Evolutionary conservation across 2,888 invertebrate species (phyloP).

Genomic region (Spodoptera picta): DNA sequence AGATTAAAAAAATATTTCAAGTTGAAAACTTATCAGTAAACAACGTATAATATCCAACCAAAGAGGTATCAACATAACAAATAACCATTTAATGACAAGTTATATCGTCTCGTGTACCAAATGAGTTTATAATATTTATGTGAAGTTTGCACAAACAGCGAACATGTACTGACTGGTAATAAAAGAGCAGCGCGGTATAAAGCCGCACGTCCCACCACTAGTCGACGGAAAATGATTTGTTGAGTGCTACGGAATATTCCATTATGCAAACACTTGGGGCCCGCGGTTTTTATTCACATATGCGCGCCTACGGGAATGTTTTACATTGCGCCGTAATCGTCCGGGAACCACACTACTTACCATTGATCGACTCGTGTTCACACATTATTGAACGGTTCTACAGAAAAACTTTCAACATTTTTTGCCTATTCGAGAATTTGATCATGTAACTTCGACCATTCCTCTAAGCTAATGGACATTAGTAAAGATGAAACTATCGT

Average conservation of each 20-base stretch:
- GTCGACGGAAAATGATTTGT: constrained; percentile 65
- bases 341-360: constrained; percentile 5
- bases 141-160: no score
- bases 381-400: not conserved
- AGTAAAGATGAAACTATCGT: no score
- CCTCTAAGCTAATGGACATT: no score
- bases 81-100: no score
- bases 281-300: constrained; percentile 47
- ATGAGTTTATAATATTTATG: no score
- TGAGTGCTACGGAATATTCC: constrained; percentile 60
- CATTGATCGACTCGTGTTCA: constrained; percentile 1
- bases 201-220: constrained; percentile 45
- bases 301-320: constrained; percentile 40
- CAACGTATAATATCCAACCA: no score
- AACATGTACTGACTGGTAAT: not conserved
- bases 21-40: no score
- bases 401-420: not conserved
- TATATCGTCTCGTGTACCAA: no score
- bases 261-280: constrained; percentile 62
- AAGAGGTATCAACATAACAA: no score
- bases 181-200: constrained; percentile 11
- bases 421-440: no score
- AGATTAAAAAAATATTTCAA: not conserved
- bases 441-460: no score
- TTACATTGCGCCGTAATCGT: constrained; percentile 23